These are phyloP conservation scores for Prochilodus magdalenae DNA, from an alignment of 2,113 vertebrate genomes.

Conservation along the genomic window DNA sequence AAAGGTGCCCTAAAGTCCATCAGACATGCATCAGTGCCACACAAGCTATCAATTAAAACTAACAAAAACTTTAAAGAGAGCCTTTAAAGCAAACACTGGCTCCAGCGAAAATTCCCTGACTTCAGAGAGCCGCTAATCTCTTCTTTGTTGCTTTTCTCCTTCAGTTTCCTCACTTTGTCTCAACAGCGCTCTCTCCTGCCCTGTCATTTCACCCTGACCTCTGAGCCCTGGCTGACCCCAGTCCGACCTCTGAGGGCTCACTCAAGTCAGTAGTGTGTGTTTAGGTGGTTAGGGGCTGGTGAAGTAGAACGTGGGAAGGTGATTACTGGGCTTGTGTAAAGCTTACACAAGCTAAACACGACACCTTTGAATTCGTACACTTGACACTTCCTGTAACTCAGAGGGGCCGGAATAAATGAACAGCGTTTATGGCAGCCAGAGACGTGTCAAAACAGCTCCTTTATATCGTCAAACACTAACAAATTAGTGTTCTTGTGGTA, in stretches of 20 bases:
- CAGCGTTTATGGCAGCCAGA: neutral
- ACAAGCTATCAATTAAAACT: conserved; percentile 59
- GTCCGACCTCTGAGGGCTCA: conserved; percentile 59
- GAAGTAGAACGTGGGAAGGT: conserved; percentile 12
- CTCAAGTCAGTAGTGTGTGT: conserved; percentile 24
- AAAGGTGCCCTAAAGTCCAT: conserved; percentile 61
- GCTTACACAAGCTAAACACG: conserved; percentile 1
- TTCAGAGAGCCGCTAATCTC: conserved; percentile 61
- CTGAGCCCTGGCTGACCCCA: conserved; percentile 65
- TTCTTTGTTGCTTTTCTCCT: conserved; percentile 63
- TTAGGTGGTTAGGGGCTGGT: neutral
- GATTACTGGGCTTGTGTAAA: neutral
- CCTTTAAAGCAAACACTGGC: conserved; percentile 11
- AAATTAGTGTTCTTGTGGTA: conserved; percentile 20
- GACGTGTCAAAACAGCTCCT: neutral
- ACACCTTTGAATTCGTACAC: neutral
- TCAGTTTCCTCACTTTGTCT: conserved; percentile 59
- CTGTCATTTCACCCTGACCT: conserved; percentile 73
- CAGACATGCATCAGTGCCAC: conserved; percentile 55
- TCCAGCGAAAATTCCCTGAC: conserved; percentile 15
- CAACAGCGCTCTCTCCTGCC: conserved; percentile 67
- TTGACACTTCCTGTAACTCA: conserved; percentile 17
- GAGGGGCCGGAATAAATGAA: neutral
- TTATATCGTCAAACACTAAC: conserved; percentile 7
- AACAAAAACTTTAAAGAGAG: conserved; percentile 34